Base-by-base conservation (phyloP, 2,797 vertebrate species). In the Melanotaenia nigrans region DNA sequence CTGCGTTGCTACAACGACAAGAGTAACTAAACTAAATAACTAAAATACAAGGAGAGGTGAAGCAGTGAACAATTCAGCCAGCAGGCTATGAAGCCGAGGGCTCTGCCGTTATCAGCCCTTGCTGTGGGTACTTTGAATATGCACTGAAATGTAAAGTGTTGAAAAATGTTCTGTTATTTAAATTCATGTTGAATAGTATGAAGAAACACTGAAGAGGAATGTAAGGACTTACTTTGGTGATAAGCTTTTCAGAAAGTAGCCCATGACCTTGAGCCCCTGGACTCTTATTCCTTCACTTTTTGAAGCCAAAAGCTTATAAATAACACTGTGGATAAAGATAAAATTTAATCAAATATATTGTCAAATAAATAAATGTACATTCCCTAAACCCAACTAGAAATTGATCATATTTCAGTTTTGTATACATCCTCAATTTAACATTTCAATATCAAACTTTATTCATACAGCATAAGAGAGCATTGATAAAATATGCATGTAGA, bases 271-370 rank as follows among this genome's bases (percentile, higher is more conserved):
- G 7, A 99, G 95, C 38, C 97, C 94, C 92, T 99, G 98, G 56
- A 99, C 97, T 83, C 97, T 90, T 83, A 99, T 96, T 76, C 95
- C 96, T 94, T 99, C 98, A 79, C 93, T 96, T 89, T 96, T 97
- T 22, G 98, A 98, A 20, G 97, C 98, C 90, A 99, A 85, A 67
- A 99, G 95, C 85, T 99, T 99, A 89, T 97, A 99, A 88, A 99
- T 93, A 62, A 98, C 96, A 62, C 98, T 99, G 91, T 74, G 22
- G 62, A 66, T 47, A 24, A 8, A 58, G n/a, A 53, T 30, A 2
- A 0, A 61, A 42, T 38, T 10, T 16, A 28, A 75, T 22, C 8
- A 4, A 33, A 68, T 12, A 30, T 3, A 3, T 54, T 56, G 20
- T 73, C 1, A 40, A 35, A 58, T 16, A 20, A 22, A 42, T 12